Evolutionary conservation across 1,140 invertebrate species (phyloP), one percentile per base, ranked within the genome.

Genomic region (Zaprionus nigranus): DNA sequence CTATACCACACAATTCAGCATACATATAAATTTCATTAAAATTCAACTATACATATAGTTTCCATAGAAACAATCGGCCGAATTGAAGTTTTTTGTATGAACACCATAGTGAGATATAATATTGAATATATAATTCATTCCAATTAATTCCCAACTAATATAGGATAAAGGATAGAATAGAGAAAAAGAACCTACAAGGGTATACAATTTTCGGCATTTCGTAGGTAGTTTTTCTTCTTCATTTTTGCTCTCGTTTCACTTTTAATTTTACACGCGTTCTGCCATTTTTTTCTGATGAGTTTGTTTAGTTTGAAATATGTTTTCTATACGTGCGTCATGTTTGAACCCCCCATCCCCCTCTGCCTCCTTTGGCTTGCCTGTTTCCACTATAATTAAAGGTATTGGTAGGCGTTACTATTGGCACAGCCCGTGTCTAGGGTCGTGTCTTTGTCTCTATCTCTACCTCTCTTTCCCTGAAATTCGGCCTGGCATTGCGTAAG

Each of bases 231-330:
- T 28, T 13, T 38, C 15, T n/a, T 43, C 0, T 1, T 43, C 6
- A 9, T 82, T 68, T 87, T 86, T 51, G 46, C 46, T 88, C 84
- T 84, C 81, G 85, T 79, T 82, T 90, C 63, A 80, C 86, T 90
- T 88, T 90, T 90, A 85, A 85, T 85, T 90, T 90, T 90, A 82
- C 85, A 85, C 85, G 81, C 85, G 79, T 81, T 83, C 81, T 74
- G 79, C 53, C 83, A 43, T 49, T 75, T 34, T 46, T 61, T 56
- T 79, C 79, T 90, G 85, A 90, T 90, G 85, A 90, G 85, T 90
- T 90, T 90, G 85, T 90, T 90, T 90, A 90, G 85, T 90, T 90
- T 90, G 85, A 90, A 90, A 90, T 90, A 90, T 90, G 86, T 90
- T 90, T 90, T 90, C 85, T 90, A 85, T 90, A 90, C 85, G 85